phyloP scores from a whole-genome alignment of 2,797 vertebrate species.

The Anguilla obscura region DNA sequence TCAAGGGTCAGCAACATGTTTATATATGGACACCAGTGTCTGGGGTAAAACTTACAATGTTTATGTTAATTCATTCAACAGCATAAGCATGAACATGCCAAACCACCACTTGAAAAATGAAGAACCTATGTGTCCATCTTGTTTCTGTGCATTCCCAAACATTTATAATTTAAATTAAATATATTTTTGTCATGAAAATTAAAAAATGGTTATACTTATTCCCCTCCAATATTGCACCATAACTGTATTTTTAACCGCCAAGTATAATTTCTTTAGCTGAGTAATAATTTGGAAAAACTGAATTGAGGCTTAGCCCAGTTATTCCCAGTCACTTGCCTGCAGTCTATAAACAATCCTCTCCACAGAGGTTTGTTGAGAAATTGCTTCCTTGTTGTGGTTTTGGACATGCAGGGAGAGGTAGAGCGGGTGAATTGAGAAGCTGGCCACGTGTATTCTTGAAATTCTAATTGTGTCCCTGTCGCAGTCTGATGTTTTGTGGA shows the following conservation, averaged over 20 bases:
- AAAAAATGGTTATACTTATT: neutral
- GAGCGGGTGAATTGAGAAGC: constrained; percentile 20
- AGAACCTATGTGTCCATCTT: neutral
- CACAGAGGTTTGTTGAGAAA: neutral
- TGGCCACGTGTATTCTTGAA: constrained; percentile 22
- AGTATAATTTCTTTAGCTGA: neutral
- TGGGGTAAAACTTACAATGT: neutral
- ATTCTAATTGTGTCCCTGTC: constrained; percentile 30
- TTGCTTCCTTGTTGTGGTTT: neutral
- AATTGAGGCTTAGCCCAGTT: neutral
- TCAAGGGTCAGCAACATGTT: neutral
- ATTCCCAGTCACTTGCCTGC: neutral
- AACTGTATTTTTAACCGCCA: neutral
- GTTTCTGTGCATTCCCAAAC: neutral
- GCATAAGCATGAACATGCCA: neutral
- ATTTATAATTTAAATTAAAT: neutral
- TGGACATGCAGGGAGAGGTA: neutral
- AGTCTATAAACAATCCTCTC: constrained; percentile 8
- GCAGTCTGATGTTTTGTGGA: constrained; percentile 18
- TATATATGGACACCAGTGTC: neutral
- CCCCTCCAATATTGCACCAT: neutral
- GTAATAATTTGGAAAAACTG: neutral
- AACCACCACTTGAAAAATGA: neutral
- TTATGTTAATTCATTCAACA: neutral
- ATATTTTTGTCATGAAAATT: neutral